Percentiles rank a stretch among this genome's conserved stretches.
These are phyloP conservation scores for Drosophila mimetica DNA, from an alignment of 2,888 invertebrate genomes.

Conservation along the genomic window DNA sequence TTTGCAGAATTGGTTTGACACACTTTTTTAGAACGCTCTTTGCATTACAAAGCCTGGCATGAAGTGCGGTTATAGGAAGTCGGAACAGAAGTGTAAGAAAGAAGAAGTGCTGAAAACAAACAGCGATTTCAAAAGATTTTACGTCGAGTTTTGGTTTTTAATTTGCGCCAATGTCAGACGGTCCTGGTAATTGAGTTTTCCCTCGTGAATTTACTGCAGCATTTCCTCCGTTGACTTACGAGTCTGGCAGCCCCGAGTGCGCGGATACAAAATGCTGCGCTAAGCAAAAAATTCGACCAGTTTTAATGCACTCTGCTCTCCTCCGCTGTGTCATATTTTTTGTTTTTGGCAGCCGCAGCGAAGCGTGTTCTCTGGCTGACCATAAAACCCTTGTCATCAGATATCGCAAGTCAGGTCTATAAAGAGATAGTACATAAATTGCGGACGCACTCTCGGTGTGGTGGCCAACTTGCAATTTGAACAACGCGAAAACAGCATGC, in stretches of 20 bases:
- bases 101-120: constrained; percentile 47
- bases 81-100: neutral
- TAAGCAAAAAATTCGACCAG: constrained; percentile 27
- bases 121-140: constrained; percentile 45
- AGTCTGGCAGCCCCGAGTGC: constrained; percentile 14
- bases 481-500: neutral
- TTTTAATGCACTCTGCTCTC: constrained; percentile 27
- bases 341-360: constrained; percentile 40
- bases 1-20: constrained; percentile 53
- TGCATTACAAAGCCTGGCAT: constrained; percentile 62
- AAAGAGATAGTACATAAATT: constrained; percentile 32
- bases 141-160: constrained; percentile 50
- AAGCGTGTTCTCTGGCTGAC: constrained; percentile 46
- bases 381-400: constrained; percentile 46
- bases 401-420: constrained; percentile 19
- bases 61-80: constrained; percentile 21
- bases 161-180: constrained; percentile 47
- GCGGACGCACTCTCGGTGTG: constrained; percentile 19
- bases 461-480: constrained; percentile 22
- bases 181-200: constrained; percentile 62
- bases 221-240: constrained; percentile 16
- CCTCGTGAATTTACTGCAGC: constrained; percentile 51
- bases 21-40: constrained; percentile 62
- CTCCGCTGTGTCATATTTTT: constrained; percentile 14
- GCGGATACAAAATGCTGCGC: constrained; percentile 30